Evolutionary conservation across 2,797 vertebrate species (phyloP).

Genomic region (Coregonus sp.): DNA sequence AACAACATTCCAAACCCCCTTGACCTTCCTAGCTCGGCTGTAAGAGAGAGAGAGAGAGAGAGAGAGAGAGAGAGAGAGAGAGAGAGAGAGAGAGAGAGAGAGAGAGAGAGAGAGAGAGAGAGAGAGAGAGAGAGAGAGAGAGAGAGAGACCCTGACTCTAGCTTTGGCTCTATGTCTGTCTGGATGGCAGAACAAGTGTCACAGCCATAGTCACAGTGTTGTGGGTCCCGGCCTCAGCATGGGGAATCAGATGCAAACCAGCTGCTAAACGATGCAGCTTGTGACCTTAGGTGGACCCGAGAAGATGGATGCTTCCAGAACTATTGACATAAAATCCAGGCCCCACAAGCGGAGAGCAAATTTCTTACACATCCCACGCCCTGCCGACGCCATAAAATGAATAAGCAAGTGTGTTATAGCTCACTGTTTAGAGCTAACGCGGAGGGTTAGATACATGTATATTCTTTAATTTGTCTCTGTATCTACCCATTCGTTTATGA

Average conservation of each 20-base stretch:
- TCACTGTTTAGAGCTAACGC: neutral
- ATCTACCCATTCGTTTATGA: neutral
- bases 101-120: too few relatives aligned
- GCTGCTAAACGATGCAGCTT: slow-evolving; percentile 62
- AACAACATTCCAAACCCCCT: too few relatives aligned
- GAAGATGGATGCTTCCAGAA: slow-evolving; percentile 69
- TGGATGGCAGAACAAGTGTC: slow-evolving; percentile 52
- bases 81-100: neutral
- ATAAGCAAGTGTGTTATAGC: slow-evolving; percentile 62
- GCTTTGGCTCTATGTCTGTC: slow-evolving; percentile 9
- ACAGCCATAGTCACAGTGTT: slow-evolving; percentile 32
- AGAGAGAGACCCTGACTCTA: slow-evolving; percentile 17
- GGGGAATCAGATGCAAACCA: slow-evolving; percentile 60
- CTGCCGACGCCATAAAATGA: slow-evolving; percentile 47
- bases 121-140: neutral
- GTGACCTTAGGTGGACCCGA: slow-evolving; percentile 74
- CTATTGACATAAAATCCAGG: slow-evolving; percentile 64
- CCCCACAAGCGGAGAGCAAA: slow-evolving; percentile 38
- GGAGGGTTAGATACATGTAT: slow-evolving; percentile 16
- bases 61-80: too few relatives aligned
- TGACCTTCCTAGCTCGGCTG: too few relatives aligned
- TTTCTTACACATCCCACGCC: slow-evolving; percentile 34
- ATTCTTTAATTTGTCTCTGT: neutral
- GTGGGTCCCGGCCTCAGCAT: slow-evolving; percentile 37
- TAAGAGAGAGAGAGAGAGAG: too few relatives aligned